phyloP scores from a whole-genome alignment of 1,140 invertebrate species.

The Tetramorium parvispinum region DNA sequence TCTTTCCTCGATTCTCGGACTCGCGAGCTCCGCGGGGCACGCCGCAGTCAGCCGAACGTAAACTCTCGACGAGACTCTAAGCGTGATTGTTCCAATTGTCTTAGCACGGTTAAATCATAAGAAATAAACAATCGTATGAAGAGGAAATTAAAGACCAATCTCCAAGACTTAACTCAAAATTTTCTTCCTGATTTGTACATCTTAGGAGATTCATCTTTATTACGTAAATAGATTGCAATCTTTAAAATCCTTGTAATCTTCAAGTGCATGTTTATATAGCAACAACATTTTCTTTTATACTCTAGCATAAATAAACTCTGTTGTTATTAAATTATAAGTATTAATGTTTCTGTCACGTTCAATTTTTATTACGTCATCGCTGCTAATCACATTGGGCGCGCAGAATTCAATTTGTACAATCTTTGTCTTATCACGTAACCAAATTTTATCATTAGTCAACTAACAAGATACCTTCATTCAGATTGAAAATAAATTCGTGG shows the following conservation, averaged over 20 bases:
- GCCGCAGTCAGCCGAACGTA: neutral
- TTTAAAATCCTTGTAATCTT: neutral
- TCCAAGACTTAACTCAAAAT: neutral
- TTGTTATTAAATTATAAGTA: no score
- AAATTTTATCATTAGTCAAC: neutral
- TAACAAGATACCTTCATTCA: neutral
- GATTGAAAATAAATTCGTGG: neutral
- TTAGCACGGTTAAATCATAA: neutral
- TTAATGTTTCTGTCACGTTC: no score
- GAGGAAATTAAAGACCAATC: neutral
- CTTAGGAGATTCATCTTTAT: neutral
- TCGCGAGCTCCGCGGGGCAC: neutral
- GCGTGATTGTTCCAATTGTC: neutral
- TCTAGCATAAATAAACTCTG: neutral
- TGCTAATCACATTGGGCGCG: no score
- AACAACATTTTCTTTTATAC: neutral
- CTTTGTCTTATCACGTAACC: neutral
- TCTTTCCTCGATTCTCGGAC: conserved; percentile 55
- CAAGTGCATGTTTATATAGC: neutral
- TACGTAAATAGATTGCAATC: neutral
- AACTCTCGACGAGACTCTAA: neutral
- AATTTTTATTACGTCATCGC: no score
- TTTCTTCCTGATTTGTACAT: neutral
- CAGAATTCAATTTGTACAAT: no score
- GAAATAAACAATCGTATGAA: neutral